Conservation (phyloP, 1,140 invertebrate genomes). For the Nasonia vitripennis region DNA sequence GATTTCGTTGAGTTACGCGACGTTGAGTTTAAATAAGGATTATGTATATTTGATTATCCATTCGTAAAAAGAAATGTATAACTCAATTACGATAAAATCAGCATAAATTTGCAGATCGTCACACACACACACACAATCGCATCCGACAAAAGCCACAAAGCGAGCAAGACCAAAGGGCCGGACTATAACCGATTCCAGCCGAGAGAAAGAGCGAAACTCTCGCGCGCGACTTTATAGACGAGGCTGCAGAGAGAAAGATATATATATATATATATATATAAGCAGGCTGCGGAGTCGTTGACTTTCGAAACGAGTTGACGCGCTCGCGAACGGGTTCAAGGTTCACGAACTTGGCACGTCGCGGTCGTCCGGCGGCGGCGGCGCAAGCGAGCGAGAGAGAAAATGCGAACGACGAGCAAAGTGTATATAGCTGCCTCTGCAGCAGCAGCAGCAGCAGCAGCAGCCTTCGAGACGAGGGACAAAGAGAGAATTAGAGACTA, state of each 20-base stretch:
- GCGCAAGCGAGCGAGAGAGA: constrained; percentile 20
- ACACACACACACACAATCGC: neutral
- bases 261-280: neutral
- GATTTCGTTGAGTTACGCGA: no score
- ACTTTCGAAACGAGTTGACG: constrained; percentile 63
- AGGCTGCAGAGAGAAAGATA: constrained; percentile 10
- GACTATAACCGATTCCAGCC: neutral
- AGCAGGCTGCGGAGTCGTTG: constrained; percentile 48
- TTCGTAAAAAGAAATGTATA: neutral
- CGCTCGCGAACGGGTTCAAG: constrained; percentile 62
- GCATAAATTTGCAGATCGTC: neutral
- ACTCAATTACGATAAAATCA: neutral
- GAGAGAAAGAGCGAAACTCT: neutral
- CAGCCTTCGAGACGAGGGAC: constrained; percentile 22
- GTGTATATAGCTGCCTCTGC: neutral
- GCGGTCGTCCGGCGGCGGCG: constrained; percentile 56
- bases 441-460: neutral
- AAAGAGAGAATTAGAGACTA: constrained; percentile 41
- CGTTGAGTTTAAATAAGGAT: no score
- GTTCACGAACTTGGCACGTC: constrained; percentile 68
- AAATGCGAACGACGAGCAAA: neutral
- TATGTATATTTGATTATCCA: no score
- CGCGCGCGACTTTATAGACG: constrained; percentile 11
- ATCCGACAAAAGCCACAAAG: neutral
- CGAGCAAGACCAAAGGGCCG: neutral